Conservation (phyloP, 1,140 invertebrate genomes). For the Cheumatopsyche charites region DNA sequence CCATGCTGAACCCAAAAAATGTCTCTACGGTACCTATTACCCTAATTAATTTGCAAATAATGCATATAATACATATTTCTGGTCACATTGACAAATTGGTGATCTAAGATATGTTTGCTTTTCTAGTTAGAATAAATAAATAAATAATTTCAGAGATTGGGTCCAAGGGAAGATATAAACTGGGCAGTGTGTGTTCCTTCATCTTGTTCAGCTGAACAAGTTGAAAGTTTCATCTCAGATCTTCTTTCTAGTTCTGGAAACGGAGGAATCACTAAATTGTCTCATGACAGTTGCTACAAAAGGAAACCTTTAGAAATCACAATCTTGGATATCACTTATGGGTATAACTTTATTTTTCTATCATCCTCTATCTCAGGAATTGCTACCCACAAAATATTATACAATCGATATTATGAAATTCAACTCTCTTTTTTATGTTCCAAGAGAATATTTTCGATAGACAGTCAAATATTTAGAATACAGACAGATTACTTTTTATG, state of each 20-base stretch:
- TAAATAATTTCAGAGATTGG: constrained; percentile 51
- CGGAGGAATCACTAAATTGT: constrained; percentile 58
- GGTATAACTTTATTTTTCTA: background rate
- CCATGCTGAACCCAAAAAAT: constrained; percentile 27
- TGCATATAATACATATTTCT: no score
- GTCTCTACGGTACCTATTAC: constrained; percentile 36
- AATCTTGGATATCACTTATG: constrained; percentile 57
- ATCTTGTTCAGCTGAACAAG: constrained; percentile 61
- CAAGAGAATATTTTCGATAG: no score
- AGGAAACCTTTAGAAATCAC: constrained; percentile 55
- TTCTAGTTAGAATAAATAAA: no score
- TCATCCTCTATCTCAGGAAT: background rate
- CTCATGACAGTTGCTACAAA: constrained; percentile 61
- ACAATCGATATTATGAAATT: no score
- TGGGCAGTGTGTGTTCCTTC: constrained; percentile 70
- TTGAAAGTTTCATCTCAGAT: constrained; percentile 59
- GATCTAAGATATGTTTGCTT: no score
- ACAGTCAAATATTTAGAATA: no score
- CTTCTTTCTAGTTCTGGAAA: constrained; percentile 61
- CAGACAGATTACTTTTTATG: no score
- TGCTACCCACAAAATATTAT: no score
- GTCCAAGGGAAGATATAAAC: constrained; percentile 61
- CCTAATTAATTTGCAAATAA: no score
- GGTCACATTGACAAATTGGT: no score
- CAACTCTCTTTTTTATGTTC: no score